Percentiles rank a stretch among this genome's conserved stretches.
phyloP scores from a whole-genome alignment of 2,113 vertebrate genomes.

The Eptatretus burgeri region DNA sequence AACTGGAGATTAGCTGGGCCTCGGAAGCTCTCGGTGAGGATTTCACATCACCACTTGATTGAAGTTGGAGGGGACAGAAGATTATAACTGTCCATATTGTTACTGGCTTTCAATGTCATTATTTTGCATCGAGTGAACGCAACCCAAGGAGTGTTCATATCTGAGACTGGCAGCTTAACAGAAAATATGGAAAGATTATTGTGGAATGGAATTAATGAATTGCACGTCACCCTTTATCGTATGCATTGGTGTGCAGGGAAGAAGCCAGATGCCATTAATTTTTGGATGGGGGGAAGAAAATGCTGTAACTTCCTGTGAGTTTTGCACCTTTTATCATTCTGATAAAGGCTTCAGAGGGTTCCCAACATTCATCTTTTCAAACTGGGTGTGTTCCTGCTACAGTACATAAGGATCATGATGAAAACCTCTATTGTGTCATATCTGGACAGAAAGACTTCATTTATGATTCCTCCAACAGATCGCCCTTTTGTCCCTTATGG shows the following conservation, averaged over 20 bases:
- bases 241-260: constrained; percentile 23
- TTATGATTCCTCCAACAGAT: constrained; percentile 56
- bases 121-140: background rate
- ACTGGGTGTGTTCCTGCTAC: constrained; percentile 9
- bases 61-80: background rate
- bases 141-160: background rate
- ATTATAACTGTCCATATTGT: background rate
- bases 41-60: too few relatives aligned
- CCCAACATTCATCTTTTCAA: background rate
- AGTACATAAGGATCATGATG: constrained; percentile 95
- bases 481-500: constrained; percentile 68
- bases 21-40: constrained; percentile 40
- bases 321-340: background rate
- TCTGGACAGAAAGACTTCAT: constrained; percentile 70
- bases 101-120: background rate
- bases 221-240: background rate
- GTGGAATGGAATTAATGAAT: constrained; percentile 1
- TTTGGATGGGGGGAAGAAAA: constrained; percentile 57
- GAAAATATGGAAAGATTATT: background rate
- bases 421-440: constrained; percentile 81
- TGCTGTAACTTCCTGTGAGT: constrained; percentile 63
- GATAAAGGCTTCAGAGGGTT: background rate
- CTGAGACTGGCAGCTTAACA: background rate
- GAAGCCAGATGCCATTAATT: constrained; percentile 75
- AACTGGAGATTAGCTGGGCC: constrained; percentile 59